These are phyloP conservation scores for Esox masquinongy DNA, from an alignment of 2,797 vertebrate genomes.

Conservation along the genomic window DNA sequence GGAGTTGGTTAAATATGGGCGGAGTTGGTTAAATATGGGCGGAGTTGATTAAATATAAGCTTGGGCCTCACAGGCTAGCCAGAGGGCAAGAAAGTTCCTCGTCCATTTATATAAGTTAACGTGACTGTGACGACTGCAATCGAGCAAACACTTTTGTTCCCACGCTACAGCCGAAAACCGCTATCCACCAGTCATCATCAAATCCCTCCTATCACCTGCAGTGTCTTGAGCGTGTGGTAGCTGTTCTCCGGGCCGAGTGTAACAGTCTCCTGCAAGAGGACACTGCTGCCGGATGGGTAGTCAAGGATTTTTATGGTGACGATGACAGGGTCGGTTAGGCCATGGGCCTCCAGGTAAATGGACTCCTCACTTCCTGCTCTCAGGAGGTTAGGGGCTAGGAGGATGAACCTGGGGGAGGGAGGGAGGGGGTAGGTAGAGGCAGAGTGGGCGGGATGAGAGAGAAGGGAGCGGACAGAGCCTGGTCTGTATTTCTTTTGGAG, in stretches of 20 bases:
- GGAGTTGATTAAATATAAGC: too few relatives aligned
- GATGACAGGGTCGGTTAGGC: background rate
- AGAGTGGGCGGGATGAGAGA: background rate
- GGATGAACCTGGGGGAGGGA: conserved; percentile 35
- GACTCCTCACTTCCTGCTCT: conserved; percentile 72
- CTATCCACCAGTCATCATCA: too few relatives aligned
- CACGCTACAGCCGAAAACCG: too few relatives aligned
- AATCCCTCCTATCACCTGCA: background rate
- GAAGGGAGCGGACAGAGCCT: too few relatives aligned
- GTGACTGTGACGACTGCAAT: too few relatives aligned
- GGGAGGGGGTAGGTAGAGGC: too few relatives aligned
- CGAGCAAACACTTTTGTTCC: too few relatives aligned
- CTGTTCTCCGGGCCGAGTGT: conserved; percentile 49
- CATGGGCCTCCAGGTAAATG: conserved; percentile 64
- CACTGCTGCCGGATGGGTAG: conserved; percentile 4
- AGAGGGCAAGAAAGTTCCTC: too few relatives aligned
- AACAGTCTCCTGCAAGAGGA: conserved; percentile 24
- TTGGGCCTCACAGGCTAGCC: too few relatives aligned
- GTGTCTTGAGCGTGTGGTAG: conserved; percentile 29
- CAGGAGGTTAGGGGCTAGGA: conserved; percentile 71
- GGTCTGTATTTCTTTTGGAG: background rate
- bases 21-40: too few relatives aligned
- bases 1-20: too few relatives aligned
- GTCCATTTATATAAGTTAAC: too few relatives aligned
- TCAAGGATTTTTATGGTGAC: conserved; percentile 53